Conservation (phyloP, 2,888 invertebrate species). For the Acanthoscelides obtectus region DNA sequence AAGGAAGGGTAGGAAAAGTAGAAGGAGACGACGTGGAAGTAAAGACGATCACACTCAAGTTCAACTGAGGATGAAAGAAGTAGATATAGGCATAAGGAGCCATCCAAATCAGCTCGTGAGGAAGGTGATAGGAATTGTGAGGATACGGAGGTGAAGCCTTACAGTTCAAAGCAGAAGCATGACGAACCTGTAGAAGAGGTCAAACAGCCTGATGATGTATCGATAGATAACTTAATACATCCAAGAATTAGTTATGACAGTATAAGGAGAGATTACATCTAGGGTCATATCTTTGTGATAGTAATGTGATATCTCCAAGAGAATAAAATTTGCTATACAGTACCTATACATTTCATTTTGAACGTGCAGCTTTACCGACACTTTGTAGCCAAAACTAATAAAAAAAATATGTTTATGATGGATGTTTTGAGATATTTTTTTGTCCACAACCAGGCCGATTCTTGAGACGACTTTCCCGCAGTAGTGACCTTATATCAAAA, state of each 20-base stretch:
- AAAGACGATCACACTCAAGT: slow-evolving; percentile 2
- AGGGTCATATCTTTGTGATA: not conserved
- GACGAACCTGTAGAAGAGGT: not conserved
- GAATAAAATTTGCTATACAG: too few species aligned
- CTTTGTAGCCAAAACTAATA: too few species aligned
- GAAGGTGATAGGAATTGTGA: not conserved
- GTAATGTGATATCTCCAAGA: too few species aligned
- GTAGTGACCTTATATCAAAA: too few species aligned
- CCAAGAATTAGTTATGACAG: not conserved
- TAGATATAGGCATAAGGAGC: not conserved
- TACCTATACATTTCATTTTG: too few species aligned
- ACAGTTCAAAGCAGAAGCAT: not conserved
- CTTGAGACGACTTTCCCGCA: too few species aligned
- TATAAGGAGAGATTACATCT: not conserved
- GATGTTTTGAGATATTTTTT: too few species aligned
- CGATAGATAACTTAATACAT: not conserved
- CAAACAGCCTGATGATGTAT: not conserved
- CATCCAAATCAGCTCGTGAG: not conserved
- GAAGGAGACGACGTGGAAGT: slow-evolving; percentile 10
- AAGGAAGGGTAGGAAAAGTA: slow-evolving; percentile 2
- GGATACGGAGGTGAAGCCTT: not conserved
- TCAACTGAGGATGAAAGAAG: slow-evolving; percentile 6
- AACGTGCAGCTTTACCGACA: too few species aligned
- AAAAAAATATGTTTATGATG: too few species aligned
- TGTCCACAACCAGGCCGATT: too few species aligned